phyloP scores from a whole-genome alignment of 2,888 invertebrate species.

The Drosophila helvetica region DNA sequence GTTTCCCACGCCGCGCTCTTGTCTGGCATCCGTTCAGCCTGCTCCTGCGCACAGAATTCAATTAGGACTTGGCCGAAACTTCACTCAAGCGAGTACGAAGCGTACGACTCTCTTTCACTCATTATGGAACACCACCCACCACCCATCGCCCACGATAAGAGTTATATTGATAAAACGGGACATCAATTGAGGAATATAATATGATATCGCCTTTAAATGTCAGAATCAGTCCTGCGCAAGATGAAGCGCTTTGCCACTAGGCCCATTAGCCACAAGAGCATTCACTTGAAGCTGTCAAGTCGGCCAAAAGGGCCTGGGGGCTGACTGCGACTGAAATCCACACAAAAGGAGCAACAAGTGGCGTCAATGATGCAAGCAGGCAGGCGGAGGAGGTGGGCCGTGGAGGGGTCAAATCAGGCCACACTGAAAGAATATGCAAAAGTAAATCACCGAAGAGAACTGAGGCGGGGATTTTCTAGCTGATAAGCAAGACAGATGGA shows the following conservation, averaged over 20 bases:
- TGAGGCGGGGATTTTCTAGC: constrained; percentile 32
- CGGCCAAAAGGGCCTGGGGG: constrained; percentile 4
- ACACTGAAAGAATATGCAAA: constrained; percentile 15
- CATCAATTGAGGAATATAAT: constrained; percentile 27
- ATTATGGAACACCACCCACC: constrained; percentile 8
- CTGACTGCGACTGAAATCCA: constrained; percentile 16
- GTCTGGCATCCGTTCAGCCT: constrained; percentile 38
- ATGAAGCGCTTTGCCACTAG: constrained; percentile 18
- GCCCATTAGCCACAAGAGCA: constrained; percentile 11
- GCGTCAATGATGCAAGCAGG: constrained; percentile 16
- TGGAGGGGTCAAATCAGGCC: constrained; percentile 22
- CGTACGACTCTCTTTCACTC: constrained; percentile 20
- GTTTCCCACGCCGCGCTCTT: constrained; percentile 30
- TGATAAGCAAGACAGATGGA: constrained; percentile 29
- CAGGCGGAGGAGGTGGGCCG: background rate
- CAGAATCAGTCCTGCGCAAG: constrained; percentile 42
- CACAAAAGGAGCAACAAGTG: constrained; percentile 39
- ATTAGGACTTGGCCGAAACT: constrained; percentile 49
- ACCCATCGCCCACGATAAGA: background rate
- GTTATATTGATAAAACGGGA: constrained; percentile 43
- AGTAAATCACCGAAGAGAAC: constrained; percentile 37
- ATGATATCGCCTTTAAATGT: constrained; percentile 38
- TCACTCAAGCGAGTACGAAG: constrained; percentile 49
- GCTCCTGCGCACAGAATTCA: constrained; percentile 72
- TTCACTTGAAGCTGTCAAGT: constrained; percentile 29